phyloP scores from a whole-genome alignment of 2,888 invertebrate genomes.

The Mesorhabditis spiculigera region DNA sequence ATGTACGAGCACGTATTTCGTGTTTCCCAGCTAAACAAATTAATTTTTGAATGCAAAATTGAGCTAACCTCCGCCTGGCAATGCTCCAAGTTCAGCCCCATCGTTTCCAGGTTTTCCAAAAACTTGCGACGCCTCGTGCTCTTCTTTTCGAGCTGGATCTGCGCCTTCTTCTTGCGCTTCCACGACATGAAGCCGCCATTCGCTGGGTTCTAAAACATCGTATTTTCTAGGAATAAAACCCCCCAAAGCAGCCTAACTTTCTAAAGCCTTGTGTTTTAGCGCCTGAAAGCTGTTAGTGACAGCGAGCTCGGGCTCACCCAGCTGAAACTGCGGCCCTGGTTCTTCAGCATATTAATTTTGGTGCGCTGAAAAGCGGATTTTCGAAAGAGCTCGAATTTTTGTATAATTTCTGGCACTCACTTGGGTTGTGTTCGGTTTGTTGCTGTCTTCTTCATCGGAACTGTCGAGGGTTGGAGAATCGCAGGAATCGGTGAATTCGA shows the following conservation, averaged over 20 bases:
- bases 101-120: conserved; percentile 34
- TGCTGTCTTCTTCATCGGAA: not conserved
- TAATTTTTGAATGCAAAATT: not conserved
- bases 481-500: not conserved
- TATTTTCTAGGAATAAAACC: not conserved
- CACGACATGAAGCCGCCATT: not conserved
- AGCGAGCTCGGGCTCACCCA: too few species aligned
- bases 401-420: not conserved
- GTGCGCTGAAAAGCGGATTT: too few species aligned
- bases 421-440: not conserved
- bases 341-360: too few species aligned
- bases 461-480: not conserved
- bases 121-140: conserved; percentile 34
- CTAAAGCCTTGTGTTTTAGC: not conserved
- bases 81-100: conserved; percentile 25
- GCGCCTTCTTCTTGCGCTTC: not conserved
- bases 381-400: not conserved
- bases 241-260: too few species aligned
- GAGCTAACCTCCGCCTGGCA: not conserved
- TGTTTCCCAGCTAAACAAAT: conserved; percentile 19
- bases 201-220: not conserved
- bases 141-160: conserved; percentile 12
- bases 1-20: conserved; percentile 49
- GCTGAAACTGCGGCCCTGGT: too few species aligned
- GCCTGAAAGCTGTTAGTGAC: not conserved